phyloP scores from a whole-genome alignment of 35 echinoderm and acorn worm species.

The Hemicentrotus pulcherrimus region DNA sequence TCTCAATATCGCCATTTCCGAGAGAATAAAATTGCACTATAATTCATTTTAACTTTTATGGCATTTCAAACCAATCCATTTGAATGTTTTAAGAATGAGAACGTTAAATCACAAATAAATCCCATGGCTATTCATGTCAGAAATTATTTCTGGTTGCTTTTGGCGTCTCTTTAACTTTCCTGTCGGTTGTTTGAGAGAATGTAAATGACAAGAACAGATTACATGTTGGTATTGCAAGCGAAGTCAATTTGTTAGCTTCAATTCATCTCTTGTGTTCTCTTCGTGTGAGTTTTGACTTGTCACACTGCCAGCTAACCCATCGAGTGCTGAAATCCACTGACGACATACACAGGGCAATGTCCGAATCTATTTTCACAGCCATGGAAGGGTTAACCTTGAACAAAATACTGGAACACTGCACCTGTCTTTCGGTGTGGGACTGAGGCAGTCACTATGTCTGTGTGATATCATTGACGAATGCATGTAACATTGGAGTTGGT shows the following conservation, averaged over 20 bases:
- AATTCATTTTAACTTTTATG: not conserved
- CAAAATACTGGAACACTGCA: slow-evolving; percentile 8
- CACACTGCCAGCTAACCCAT: not conserved
- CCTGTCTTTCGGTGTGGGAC: not conserved
- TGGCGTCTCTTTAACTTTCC: not conserved
- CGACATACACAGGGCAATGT: not conserved
- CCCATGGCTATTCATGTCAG: not conserved
- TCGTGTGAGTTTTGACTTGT: not conserved
- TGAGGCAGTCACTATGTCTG: not conserved
- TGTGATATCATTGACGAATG: not conserved
- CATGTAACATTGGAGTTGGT: not conserved
- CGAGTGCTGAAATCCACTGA: not conserved
- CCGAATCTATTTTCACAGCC: not conserved
- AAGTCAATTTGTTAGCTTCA: not conserved
- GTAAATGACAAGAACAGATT: slow-evolving; percentile 13
- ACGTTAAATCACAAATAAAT: not conserved
- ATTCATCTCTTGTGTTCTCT: slow-evolving; percentile 3
- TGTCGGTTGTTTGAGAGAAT: not conserved
- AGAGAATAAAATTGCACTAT: not conserved
- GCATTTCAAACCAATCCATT: not conserved
- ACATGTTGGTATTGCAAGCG: slow-evolving; percentile 1
- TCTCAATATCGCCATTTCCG: no score
- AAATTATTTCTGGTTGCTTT: slow-evolving; percentile 6
- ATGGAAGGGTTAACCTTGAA: not conserved
- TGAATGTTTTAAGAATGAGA: not conserved